Percentiles rank a stretch among this genome's conserved stretches.
phyloP scores from a whole-genome alignment of 2,888 invertebrate species.

The Deroplatys truncata region DNA sequence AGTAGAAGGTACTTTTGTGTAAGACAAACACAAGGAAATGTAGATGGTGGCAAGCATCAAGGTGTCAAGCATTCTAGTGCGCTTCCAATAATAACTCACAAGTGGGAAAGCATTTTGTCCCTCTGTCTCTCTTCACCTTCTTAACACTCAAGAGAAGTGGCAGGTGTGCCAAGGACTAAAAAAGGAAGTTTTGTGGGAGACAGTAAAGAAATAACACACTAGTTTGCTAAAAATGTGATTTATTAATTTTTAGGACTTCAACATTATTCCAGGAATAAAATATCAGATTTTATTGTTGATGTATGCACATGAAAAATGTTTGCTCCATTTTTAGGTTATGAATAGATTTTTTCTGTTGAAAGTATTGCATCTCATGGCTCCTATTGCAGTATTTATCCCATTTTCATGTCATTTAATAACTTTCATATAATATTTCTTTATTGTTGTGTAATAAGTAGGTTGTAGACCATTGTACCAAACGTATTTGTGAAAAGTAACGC shows the following conservation, averaged over 20 bases:
- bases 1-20: no score
- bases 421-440: not conserved
- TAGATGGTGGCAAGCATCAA: not conserved
- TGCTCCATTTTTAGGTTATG: not conserved
- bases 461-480: not conserved
- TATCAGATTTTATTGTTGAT: not conserved
- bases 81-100: not conserved
- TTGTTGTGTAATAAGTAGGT: conserved; percentile 6
- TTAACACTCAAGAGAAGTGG: not conserved
- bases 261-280: conserved; percentile 21
- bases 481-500: not conserved
- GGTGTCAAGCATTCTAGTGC: not conserved
- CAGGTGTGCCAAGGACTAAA: not conserved
- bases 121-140: no score
- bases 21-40: no score
- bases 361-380: not conserved
- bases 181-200: not conserved
- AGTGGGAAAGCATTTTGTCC: not conserved
- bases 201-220: not conserved
- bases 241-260: conserved; percentile 18
- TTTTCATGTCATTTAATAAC: not conserved
- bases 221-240: conserved; percentile 29
- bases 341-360: not conserved
- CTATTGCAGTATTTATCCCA: not conserved
- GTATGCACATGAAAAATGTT: not conserved